These are phyloP conservation scores for Scartelaos histophorus DNA, from an alignment of 2,113 vertebrate species.

Conservation along the genomic window DNA sequence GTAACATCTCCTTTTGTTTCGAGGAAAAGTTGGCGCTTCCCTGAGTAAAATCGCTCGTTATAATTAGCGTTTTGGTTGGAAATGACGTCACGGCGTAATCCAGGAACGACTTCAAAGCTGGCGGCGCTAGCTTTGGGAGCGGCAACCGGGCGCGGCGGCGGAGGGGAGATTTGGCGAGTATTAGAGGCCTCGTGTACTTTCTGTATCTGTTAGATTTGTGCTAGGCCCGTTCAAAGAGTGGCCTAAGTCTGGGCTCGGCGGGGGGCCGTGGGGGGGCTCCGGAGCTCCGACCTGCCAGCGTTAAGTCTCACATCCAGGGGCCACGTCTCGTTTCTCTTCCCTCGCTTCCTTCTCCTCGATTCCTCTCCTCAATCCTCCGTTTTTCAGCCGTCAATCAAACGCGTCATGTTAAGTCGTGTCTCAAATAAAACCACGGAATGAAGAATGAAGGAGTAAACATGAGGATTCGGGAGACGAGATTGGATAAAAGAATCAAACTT, in stretches of 20 bases:
- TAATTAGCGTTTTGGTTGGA: neutral
- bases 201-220: slow-evolving; percentile 10
- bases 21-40: neutral
- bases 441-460: too few relatives aligned
- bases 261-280: neutral
- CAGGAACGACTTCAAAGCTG: slow-evolving; percentile 1
- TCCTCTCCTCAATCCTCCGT: too few relatives aligned
- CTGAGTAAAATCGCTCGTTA: neutral
- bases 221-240: slow-evolving; percentile 14
- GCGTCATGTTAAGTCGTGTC: too few relatives aligned
- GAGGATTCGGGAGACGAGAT: too few relatives aligned
- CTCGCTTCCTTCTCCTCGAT: too few relatives aligned
- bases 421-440: too few relatives aligned
- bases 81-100: neutral
- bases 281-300: slow-evolving; percentile 4
- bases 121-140: neutral
- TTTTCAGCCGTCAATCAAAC: too few relatives aligned
- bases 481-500: too few relatives aligned
- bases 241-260: slow-evolving; percentile 24
- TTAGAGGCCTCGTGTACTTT: neutral
- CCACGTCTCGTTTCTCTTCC: too few relatives aligned
- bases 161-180: neutral
- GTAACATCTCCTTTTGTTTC: neutral
- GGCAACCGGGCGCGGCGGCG: neutral
- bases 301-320: slow-evolving; percentile 12